Evolutionary conservation across 1,140 invertebrate species (phyloP).

Genomic region (Drosophila ficusphila): DNA sequence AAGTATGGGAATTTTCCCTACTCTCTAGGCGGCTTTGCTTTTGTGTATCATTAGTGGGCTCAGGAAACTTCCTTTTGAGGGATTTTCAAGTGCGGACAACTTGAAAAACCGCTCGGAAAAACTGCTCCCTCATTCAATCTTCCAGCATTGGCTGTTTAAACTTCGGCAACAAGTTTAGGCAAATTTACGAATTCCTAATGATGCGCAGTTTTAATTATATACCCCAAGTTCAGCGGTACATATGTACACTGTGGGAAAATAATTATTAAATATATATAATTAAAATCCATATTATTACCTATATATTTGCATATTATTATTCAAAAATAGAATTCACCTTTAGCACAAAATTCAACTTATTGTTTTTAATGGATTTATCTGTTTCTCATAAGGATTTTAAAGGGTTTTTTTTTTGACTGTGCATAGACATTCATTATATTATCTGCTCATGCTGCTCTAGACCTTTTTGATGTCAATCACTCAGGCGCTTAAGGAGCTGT

Average conservation of each 20-base stretch:
- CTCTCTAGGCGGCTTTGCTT: slow-evolving; percentile 15
- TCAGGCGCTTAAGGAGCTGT: slow-evolving; percentile 80
- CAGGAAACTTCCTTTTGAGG: slow-evolving; percentile 21
- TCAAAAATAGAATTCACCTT: no score
- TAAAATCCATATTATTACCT: not conserved
- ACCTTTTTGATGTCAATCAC: slow-evolving; percentile 82
- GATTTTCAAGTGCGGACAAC: slow-evolving; percentile 23
- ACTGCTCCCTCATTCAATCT: slow-evolving; percentile 42
- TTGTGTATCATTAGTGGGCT: slow-evolving; percentile 38
- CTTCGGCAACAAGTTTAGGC: slow-evolving; percentile 21
- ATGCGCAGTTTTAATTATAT: slow-evolving; percentile 69
- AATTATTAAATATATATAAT: not conserved
- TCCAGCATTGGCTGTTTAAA: slow-evolving; percentile 13
- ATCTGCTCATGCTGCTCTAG: slow-evolving; percentile 33
- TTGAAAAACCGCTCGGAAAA: slow-evolving; percentile 10
- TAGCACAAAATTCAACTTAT: no score
- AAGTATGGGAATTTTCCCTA: slow-evolving; percentile 11
- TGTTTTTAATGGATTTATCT: no score
- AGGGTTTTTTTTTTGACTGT: slow-evolving; percentile 7
- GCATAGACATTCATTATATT: slow-evolving; percentile 23
- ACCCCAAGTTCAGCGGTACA: slow-evolving; percentile 18
- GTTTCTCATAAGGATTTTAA: not conserved
- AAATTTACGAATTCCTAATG: slow-evolving; percentile 68
- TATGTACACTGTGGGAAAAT: slow-evolving; percentile 4
- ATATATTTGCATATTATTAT: no score